Evolutionary conservation across 2,113 vertebrate species (phyloP).

Genomic region (Pontoporia blainvillei): DNA sequence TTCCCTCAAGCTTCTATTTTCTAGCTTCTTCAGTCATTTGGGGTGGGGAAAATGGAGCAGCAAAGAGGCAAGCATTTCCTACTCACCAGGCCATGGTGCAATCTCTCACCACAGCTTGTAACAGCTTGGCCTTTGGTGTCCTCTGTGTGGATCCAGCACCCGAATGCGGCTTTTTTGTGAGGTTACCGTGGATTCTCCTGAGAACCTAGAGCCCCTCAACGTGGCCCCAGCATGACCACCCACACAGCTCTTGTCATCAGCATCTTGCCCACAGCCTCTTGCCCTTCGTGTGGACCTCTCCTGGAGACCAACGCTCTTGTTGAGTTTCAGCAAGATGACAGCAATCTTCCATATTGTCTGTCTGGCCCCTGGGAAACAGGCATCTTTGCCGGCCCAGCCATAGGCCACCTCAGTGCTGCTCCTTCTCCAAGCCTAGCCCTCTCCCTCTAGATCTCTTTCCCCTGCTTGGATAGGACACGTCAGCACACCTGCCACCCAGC

Average conservation of each 20-base stretch:
- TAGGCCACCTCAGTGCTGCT: background rate
- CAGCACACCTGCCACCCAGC: too few species aligned
- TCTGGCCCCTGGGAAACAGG: background rate
- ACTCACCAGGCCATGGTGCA: too few species aligned
- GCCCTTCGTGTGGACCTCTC: background rate
- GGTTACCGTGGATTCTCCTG: background rate
- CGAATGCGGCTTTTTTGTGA: background rate
- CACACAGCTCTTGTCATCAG: too few species aligned
- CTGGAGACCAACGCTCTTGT: background rate
- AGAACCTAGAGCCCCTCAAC: background rate
- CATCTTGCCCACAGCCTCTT: background rate
- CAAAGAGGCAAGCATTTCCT: background rate
- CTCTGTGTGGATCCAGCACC: accelerated
- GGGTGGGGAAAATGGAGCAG: background rate
- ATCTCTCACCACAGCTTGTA: background rate
- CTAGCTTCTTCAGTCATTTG: background rate
- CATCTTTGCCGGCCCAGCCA: background rate
- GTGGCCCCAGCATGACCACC: background rate
- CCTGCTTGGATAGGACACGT: background rate
- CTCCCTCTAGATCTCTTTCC: background rate
- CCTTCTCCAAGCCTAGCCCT: background rate
- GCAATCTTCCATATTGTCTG: background rate
- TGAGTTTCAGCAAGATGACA: background rate
- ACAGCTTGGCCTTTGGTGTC: background rate
- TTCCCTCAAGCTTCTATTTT: background rate